Evolutionary conservation across 2,113 vertebrate genomes (phyloP).

Genomic region (Excalfactoria chinensis): DNA sequence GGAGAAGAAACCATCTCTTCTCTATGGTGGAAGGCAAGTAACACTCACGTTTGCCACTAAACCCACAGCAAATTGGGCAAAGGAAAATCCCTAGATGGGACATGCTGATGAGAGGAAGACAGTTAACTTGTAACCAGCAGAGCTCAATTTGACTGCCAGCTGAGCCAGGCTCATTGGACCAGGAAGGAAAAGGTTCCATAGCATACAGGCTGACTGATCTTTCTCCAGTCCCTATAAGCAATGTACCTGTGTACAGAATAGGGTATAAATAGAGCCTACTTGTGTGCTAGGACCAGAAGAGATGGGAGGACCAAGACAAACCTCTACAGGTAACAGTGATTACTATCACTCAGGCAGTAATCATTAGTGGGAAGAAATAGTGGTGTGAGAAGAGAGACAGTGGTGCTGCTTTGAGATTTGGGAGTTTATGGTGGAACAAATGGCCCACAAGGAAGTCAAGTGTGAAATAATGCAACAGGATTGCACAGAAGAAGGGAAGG

Average conservation of each 20-base stretch:
- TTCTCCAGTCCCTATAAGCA: not conserved
- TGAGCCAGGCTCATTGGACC: not conserved
- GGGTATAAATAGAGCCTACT: fast-evolving
- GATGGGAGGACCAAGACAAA: not conserved
- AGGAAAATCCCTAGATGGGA: not conserved
- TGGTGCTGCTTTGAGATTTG: not conserved
- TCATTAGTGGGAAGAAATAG: fast-evolving
- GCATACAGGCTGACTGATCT: not conserved
- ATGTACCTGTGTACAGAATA: not conserved
- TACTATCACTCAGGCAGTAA: not conserved
- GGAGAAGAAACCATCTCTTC: not conserved
- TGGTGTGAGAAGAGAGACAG: not conserved
- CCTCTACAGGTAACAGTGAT: not conserved
- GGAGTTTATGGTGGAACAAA: not conserved
- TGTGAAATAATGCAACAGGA: not conserved
- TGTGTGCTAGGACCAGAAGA: not conserved
- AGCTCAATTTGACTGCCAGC: not conserved
- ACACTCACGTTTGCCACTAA: not conserved
- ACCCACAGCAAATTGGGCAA: not conserved
- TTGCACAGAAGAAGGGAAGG: not conserved
- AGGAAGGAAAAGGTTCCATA: not conserved
- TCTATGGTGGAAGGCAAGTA: not conserved
- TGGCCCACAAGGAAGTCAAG: not conserved
- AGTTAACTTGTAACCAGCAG: not conserved
- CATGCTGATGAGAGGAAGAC: not conserved